Conservation (phyloP, 2,113 vertebrate genomes). For the Ammospiza caudacuta region DNA sequence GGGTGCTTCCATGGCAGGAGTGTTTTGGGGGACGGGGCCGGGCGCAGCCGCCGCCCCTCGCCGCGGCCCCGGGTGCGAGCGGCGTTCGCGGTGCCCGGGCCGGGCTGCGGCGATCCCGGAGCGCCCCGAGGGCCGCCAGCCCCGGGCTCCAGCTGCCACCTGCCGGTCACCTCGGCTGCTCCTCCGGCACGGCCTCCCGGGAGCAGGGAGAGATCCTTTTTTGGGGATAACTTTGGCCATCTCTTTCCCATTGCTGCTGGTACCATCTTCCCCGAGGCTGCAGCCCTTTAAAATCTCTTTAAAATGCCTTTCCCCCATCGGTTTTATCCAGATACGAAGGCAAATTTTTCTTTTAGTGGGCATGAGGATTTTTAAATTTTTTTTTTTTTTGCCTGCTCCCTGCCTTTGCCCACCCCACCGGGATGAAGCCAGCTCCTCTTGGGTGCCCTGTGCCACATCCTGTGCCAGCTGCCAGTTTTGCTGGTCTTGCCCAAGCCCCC, state of each 20-base stretch:
- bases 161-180: not conserved
- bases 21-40: not conserved
- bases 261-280: not conserved
- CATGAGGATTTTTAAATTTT: not conserved
- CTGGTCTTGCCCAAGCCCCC: not conserved
- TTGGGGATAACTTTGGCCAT: not conserved
- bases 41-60: accelerated
- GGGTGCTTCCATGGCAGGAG: not conserved
- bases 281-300: not conserved
- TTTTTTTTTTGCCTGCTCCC: not conserved
- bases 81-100: not conserved
- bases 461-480: not conserved
- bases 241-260: accelerated
- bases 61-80: too few relatives aligned
- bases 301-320: not conserved
- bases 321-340: not conserved
- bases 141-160: not conserved
- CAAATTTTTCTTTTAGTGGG: not conserved
- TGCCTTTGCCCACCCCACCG: accelerated
- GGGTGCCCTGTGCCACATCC: not conserved
- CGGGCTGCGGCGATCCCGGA: not conserved
- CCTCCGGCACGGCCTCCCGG: not conserved
- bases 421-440: not conserved
- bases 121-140: accelerated
- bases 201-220: not conserved